Conservation (phyloP, 2,797 vertebrate genomes). For the Liasis olivaceus region DNA sequence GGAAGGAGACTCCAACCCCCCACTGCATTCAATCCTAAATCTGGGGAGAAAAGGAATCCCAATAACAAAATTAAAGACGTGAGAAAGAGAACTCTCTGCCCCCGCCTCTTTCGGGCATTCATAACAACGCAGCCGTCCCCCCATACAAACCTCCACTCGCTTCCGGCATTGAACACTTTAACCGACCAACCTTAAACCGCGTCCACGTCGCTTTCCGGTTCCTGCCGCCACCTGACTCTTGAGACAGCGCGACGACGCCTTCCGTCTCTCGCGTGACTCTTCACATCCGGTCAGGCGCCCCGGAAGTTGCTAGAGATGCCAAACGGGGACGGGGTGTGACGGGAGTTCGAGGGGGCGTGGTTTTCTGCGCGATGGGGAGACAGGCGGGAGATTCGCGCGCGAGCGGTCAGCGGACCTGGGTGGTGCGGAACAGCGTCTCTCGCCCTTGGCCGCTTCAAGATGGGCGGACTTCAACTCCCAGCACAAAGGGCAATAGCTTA, state of each 20-base stretch:
- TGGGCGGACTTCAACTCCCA: neutral
- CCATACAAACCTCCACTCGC: neutral
- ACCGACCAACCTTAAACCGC: rapidly evolving
- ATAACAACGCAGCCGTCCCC: neutral
- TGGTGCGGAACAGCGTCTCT: neutral
- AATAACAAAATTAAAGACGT: neutral
- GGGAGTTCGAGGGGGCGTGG: neutral
- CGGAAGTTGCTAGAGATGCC: neutral
- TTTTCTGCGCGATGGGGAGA: neutral
- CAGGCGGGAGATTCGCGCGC: too few species aligned
- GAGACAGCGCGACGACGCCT: neutral
- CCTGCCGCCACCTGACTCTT: conserved; percentile 8
- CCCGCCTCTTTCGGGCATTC: too few species aligned
- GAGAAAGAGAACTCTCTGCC: neutral
- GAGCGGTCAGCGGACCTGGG: neutral
- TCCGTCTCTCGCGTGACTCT: neutral
- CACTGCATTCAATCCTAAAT: neutral
- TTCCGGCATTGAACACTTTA: neutral
- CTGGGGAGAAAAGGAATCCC: neutral
- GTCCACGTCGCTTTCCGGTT: conserved; percentile 29
- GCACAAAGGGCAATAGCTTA: neutral
- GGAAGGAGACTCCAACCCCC: neutral
- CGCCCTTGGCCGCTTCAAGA: neutral
- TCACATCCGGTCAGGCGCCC: neutral
- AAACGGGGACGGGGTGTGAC: too few species aligned